Percentiles rank a stretch among this genome's conserved stretches.
Evolutionary conservation across 2,888 invertebrate genomes (phyloP).

Genomic region (Heliconius cydno): DNA sequence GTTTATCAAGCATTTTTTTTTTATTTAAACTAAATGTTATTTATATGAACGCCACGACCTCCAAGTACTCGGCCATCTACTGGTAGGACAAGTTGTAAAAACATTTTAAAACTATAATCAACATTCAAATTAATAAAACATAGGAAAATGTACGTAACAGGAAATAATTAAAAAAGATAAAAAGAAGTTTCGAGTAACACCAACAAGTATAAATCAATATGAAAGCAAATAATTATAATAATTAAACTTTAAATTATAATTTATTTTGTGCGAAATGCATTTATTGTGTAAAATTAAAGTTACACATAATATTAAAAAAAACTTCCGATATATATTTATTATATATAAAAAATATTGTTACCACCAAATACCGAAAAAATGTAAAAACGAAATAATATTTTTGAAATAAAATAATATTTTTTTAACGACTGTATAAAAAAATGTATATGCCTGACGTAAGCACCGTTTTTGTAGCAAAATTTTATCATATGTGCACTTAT

Average conservation of each 20-base stretch:
- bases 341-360: background rate
- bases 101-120: conserved; percentile 25
- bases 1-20: background rate
- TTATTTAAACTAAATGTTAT: background rate
- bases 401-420: conserved; percentile 15
- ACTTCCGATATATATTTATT: conserved; percentile 1
- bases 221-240: conserved; percentile 44
- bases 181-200: conserved; percentile 44
- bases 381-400: conserved; percentile 14
- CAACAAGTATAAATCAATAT: conserved; percentile 44
- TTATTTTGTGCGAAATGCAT: conserved; percentile 56
- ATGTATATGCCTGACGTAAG: conserved; percentile 7
- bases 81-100: conserved; percentile 6
- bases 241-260: conserved; percentile 44
- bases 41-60: background rate
- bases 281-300: conserved; percentile 23
- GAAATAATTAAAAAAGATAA: conserved; percentile 32
- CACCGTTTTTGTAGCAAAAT: conserved; percentile 10
- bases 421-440: conserved; percentile 10
- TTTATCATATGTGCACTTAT: background rate
- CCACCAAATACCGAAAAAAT: background rate
- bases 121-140: conserved; percentile 52
- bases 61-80: background rate
- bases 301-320: conserved; percentile 9
- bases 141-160: conserved; percentile 58